phyloP scores from a whole-genome alignment of 2,888 invertebrate genomes.

The Cephalotes varians region DNA sequence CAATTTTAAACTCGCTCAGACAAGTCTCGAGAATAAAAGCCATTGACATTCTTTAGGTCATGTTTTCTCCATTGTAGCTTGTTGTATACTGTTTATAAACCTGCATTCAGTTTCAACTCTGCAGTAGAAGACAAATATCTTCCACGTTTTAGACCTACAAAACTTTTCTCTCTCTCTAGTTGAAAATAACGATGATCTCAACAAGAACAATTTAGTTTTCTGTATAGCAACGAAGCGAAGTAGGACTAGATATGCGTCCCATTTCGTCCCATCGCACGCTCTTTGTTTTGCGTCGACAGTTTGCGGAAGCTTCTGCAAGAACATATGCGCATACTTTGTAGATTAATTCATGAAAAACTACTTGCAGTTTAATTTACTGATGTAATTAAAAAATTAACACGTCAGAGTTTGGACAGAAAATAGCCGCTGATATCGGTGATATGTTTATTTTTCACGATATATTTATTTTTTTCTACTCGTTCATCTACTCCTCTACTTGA shows the following conservation, averaged over 20 bases:
- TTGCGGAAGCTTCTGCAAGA: background rate
- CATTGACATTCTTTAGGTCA: background rate
- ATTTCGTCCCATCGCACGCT: conserved; percentile 7
- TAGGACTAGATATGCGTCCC: conserved; percentile 10
- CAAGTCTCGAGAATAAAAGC: background rate
- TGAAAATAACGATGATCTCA: conserved; percentile 31
- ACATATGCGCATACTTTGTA: background rate
- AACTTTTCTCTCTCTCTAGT: conserved; percentile 44
- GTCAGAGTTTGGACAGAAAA: background rate
- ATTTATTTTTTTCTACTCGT: too few species aligned
- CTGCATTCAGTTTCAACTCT: background rate
- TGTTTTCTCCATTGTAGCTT: background rate
- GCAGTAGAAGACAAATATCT: conserved; percentile 12
- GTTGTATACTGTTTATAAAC: conserved; percentile 10
- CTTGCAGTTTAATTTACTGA: background rate
- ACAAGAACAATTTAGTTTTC: conserved; percentile 40
- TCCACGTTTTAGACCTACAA: conserved; percentile 3
- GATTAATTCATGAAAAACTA: conserved; percentile 12
- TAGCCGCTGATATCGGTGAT: background rate
- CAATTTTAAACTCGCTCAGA: background rate
- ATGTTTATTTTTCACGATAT: background rate
- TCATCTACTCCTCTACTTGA: background rate
- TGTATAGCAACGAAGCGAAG: background rate
- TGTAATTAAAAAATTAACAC: conserved; percentile 12
- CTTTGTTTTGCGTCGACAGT: conserved; percentile 4